Evolutionary conservation across 2,888 invertebrate genomes (phyloP), one percentile per base, ranked within the genome.

Genomic region (Clivina fossor): DNA sequence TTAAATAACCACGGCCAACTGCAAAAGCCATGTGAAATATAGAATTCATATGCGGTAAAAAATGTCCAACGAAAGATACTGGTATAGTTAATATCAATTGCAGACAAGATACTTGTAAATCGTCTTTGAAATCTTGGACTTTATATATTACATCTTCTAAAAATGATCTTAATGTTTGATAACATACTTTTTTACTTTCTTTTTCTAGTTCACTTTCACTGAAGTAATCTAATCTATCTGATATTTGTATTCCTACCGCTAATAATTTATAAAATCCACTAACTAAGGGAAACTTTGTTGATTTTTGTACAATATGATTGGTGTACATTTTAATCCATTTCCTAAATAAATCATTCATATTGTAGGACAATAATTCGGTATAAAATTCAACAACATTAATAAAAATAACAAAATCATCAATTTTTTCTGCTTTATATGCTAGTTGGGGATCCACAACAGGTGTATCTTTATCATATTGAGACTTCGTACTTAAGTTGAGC

Each of bases 251-350:
- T 5, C 72, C 71, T 15, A 75, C 69, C 11, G 79, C 74, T 16
- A 83, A 66, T 2, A 86, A 65, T 68, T 84, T 85, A 65, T 85
- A 83, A 69, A 86, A 85, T 13, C 85, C 85, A 67, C 85, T 85
- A 8, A 85, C 78, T 16, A 83, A 67, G 1, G 84, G 82, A 69
- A 79, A 72, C 64, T 75, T 73, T 15, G 78, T 71, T 0, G 84
- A 81, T 62, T 77, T 75, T 22, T 70, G 70, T 1, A 86, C 76
- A 18, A 84, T 69, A 59, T 76, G 74, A 46, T 77, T 72, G 4
- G 79, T 69, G 60, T 82, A 79, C 26, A 72, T 74, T 53, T 75
- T 71, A 3, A 82, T 69, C 75, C 80, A 83, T 54, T 72, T 71
- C 56, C 71, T 68, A 59, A 83, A 76, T 24, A 75, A 65, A 8